Conservation (phyloP, 2,888 invertebrate species). For the Syrphus vitripennis region DNA sequence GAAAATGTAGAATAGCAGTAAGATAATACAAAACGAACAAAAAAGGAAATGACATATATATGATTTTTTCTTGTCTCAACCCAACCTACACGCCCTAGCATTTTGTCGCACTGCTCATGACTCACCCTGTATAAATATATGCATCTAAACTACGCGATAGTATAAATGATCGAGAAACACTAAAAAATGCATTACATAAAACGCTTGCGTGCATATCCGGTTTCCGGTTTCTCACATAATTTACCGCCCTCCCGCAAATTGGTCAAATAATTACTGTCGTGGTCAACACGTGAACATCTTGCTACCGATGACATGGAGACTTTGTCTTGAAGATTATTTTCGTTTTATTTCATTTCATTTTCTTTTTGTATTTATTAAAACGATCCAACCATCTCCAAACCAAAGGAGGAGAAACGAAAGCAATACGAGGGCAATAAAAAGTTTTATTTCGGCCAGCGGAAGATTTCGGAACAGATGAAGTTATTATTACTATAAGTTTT, state of each 20-base stretch:
- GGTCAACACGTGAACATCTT: slow-evolving; percentile 55
- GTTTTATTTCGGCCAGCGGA: slow-evolving; percentile 30
- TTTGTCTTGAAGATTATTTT: slow-evolving; percentile 22
- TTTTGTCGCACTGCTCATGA: too few relatives aligned
- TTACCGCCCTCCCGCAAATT: slow-evolving; percentile 61
- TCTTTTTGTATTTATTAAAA: slow-evolving; percentile 19
- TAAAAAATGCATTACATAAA: neutral
- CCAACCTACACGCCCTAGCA: too few relatives aligned
- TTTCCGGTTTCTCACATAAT: slow-evolving; percentile 66
- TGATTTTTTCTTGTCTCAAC: too few relatives aligned
- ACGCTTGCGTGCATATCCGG: slow-evolving; percentile 52
- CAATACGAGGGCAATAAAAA: slow-evolving; percentile 4
- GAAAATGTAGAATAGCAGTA: slow-evolving; percentile 59
- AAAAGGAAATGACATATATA: slow-evolving; percentile 27
- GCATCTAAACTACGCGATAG: slow-evolving; percentile 16
- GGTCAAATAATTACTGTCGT: slow-evolving; percentile 63
- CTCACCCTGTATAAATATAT: too few relatives aligned
- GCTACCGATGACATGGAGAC: slow-evolving; percentile 43
- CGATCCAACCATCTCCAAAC: neutral
- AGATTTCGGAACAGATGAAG: slow-evolving; percentile 53
- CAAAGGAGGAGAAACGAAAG: neutral
- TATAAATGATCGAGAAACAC: neutral
- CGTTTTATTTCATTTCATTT: neutral
- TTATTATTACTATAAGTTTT: slow-evolving; percentile 66
- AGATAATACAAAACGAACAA: neutral